Percentiles rank a stretch among this genome's conserved stretches.
These are phyloP conservation scores for Heliconius aoede DNA, from an alignment of 2,888 invertebrate species.

Conservation along the genomic window DNA sequence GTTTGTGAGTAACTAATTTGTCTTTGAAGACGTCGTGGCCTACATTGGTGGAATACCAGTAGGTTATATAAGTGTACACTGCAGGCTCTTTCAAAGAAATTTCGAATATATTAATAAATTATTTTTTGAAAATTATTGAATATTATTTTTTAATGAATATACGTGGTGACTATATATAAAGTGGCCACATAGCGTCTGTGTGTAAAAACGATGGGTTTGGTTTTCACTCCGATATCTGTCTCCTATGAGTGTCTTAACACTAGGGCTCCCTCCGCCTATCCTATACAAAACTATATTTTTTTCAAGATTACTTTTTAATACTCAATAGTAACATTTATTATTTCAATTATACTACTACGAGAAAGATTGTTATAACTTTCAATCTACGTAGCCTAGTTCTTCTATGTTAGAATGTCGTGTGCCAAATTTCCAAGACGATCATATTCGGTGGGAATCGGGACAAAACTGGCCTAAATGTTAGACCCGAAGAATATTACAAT, in stretches of 20 bases:
- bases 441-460: background rate
- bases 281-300: too few species aligned
- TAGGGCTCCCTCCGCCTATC: too few species aligned
- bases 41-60: conserved; percentile 17
- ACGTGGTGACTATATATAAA: too few species aligned
- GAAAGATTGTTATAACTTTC: background rate
- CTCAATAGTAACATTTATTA: background rate
- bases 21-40: conserved; percentile 25
- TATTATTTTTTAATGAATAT: too few species aligned
- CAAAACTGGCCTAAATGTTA: background rate
- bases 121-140: too few species aligned
- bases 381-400: conserved; percentile 8
- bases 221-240: background rate
- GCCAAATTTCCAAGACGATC: conserved; percentile 12
- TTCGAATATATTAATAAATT: background rate
- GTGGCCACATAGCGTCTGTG: too few species aligned
- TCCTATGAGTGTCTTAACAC: too few species aligned
- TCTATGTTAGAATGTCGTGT: conserved; percentile 7
- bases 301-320: too few species aligned
- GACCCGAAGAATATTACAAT: conserved; percentile 17
- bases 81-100: too few species aligned
- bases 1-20: conserved; percentile 32
- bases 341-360: background rate
- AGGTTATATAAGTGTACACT: background rate
- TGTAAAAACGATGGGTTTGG: background rate